These are phyloP conservation scores for Melanostoma mellinum DNA, from an alignment of 2,888 invertebrate species.

Conservation along the genomic window DNA sequence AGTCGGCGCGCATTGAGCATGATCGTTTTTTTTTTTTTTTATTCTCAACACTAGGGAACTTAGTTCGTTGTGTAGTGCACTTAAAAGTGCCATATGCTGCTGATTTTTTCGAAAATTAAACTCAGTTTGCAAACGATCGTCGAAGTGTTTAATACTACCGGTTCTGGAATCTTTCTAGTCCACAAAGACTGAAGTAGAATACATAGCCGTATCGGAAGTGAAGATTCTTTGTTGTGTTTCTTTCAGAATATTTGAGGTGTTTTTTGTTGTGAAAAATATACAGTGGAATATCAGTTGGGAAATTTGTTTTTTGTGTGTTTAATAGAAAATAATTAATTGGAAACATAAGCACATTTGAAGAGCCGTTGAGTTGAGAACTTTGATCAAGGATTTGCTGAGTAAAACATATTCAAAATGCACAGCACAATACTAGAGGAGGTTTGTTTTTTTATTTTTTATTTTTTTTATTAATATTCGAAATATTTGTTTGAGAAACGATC, in stretches of 20 bases:
- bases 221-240: neutral
- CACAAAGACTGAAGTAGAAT: slow-evolving; percentile 5
- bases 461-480: neutral
- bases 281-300: slow-evolving; percentile 1
- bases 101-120: slow-evolving; percentile 54
- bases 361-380: neutral
- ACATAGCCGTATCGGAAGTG: slow-evolving; percentile 30
- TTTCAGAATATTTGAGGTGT: slow-evolving; percentile 8
- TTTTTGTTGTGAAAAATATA: neutral
- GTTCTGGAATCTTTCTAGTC: slow-evolving; percentile 14
- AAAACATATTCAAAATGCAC: slow-evolving; percentile 38
- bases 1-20: slow-evolving; percentile 25
- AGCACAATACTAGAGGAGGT: slow-evolving; percentile 63
- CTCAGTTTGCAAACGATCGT: slow-evolving; percentile 65
- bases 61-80: slow-evolving; percentile 25
- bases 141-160: slow-evolving; percentile 45
- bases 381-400: slow-evolving; percentile 22
- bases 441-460: slow-evolving; percentile 16
- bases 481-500: neutral
- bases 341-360: neutral
- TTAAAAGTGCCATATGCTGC: slow-evolving; percentile 20
- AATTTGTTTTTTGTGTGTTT: neutral
- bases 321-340: neutral
- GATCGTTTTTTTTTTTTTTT: neutral
- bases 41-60: slow-evolving; percentile 4